Evolutionary conservation across 1,140 invertebrate species (phyloP).

Genomic region (Chironomus tepperi): DNA sequence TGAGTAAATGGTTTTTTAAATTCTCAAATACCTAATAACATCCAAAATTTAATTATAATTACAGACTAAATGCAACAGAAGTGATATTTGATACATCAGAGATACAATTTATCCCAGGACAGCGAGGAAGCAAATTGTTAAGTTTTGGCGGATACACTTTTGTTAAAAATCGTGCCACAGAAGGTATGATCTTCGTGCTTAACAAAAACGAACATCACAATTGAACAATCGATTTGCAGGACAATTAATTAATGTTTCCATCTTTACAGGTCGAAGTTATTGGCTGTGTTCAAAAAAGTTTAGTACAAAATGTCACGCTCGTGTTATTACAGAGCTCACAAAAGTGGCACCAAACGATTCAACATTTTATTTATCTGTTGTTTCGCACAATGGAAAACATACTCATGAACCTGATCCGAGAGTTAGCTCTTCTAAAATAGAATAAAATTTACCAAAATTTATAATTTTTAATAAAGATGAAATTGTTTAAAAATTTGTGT

Average conservation of each 20-base stretch:
- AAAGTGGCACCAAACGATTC: not conserved
- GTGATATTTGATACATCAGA: constrained; percentile 26
- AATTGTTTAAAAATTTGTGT: not conserved
- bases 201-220: too few species aligned
- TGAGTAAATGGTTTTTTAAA: too few species aligned
- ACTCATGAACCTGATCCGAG: constrained; percentile 2
- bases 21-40: too few species aligned
- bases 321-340: constrained; percentile 35
- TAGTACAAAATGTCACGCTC: constrained; percentile 38
- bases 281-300: constrained; percentile 30
- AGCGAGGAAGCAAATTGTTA: constrained; percentile 35
- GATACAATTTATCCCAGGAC: constrained; percentile 34
- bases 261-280: not conserved
- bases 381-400: not conserved
- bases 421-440: not conserved
- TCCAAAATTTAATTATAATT: not conserved
- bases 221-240: constrained; percentile 37
- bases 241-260: too few species aligned
- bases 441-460: not conserved
- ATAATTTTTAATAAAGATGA: not conserved
- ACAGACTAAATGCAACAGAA: not conserved
- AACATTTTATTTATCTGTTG: not conserved
- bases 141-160: constrained; percentile 34
- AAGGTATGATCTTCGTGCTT: too few species aligned
- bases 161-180: constrained; percentile 35